Base-by-base conservation (phyloP, 2,113 vertebrate genomes). In the Antechinus stuartii region DNA sequence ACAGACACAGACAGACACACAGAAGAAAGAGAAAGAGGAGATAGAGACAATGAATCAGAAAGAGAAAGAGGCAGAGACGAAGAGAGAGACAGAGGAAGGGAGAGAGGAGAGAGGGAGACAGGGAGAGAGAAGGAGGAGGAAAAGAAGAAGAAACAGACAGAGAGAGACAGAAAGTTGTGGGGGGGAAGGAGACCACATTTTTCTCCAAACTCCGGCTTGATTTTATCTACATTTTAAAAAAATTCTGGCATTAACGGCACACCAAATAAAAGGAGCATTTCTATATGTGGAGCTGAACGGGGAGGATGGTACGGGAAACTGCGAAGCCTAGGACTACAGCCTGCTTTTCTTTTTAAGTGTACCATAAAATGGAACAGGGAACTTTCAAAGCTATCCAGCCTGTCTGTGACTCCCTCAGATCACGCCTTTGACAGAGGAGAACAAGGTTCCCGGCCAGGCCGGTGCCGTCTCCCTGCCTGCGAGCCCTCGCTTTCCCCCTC, bases 61-160 rank as follows among this genome's bases (percentile, higher is more conserved):
- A 49, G 49, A 49, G 7, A 49, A 49, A 49, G 49, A 49, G 6
- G 49, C 49, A 49, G 49, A 49, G 49, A 49, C 49, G 2, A 5
- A 49, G 49, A 49, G 7, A 49, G 97, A 91, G 95, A 95, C 94
- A 95, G 25, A 53, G 89, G 94, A 95, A 98, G 97, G 98, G 26
- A 26, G 7, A 57, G 5, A 56, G 22, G 56, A 57, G 8, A 57
- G 56, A 57, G 56, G 27, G 4, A 57, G 24, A 57, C 25, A 57
- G 25, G 26, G 55, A 57, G 55, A 57, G 55, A 57, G 55, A 57
- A 19, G 22, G 16, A 54, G 54, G 22, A 16, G 22, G 54, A 54
- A 22, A 54, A 22, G 55, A 56, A 24, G 8, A 26, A 27, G 56
- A 27, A 9, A 27, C 24, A 56, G 25, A 57, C 25, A 56, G 55